These are phyloP conservation scores for Nesidiocoris tenuis DNA, from an alignment of 2,888 invertebrate species.

Conservation along the genomic window DNA sequence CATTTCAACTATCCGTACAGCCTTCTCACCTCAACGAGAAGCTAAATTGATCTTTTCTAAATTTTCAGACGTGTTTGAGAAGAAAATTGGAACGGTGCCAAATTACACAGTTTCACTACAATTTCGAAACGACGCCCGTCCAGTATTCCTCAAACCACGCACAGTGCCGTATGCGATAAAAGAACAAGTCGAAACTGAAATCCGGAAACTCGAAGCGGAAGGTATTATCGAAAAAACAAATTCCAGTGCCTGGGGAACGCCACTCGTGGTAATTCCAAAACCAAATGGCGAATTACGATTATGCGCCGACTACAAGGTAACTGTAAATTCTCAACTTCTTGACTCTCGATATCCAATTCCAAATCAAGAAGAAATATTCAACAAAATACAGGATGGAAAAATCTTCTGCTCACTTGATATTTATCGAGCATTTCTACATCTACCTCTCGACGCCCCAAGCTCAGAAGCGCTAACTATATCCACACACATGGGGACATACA, in stretches of 20 bases:
- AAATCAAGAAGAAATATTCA: conserved; percentile 41
- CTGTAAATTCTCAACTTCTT: conserved; percentile 32
- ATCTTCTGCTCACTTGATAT: conserved; percentile 42
- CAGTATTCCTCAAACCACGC: conserved; percentile 38
- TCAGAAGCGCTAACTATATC: conserved; percentile 40
- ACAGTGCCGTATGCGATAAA: conserved; percentile 11
- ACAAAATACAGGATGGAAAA: conserved; percentile 25
- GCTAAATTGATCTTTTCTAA: not conserved
- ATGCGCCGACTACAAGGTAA: conserved; percentile 45
- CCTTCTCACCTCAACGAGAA: not conserved
- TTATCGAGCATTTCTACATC: conserved; percentile 38
- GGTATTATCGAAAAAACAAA: conserved; percentile 36
- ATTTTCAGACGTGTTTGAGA: conserved; percentile 44
- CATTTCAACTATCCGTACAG: not conserved
- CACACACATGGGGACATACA: conserved; percentile 52
- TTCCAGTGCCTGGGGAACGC: conserved; percentile 42
- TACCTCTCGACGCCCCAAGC: conserved; percentile 30
- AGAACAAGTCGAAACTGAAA: conserved; percentile 35
- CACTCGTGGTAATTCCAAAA: conserved; percentile 43
- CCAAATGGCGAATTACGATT: conserved; percentile 34
- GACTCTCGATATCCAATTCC: conserved; percentile 30
- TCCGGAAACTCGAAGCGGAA: conserved; percentile 24
- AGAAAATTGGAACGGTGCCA: conserved; percentile 15
- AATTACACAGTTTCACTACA: conserved; percentile 5
- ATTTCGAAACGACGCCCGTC: conserved; percentile 12